Conservation (phyloP, 2,888 invertebrate genomes). For the Calliscelio sp. region DNA sequence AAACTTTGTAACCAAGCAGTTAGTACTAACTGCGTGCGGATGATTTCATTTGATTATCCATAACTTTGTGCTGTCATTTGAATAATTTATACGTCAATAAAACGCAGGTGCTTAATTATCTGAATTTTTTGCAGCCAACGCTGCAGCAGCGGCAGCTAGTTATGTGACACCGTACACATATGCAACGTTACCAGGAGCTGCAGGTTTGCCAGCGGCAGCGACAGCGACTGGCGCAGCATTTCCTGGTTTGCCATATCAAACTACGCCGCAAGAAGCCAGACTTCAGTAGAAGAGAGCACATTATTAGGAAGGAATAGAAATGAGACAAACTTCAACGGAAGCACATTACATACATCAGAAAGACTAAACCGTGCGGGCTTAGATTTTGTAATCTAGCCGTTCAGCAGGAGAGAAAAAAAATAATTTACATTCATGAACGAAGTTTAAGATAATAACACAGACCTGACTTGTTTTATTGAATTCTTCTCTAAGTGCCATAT, state of each 20-base stretch:
- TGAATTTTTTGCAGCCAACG: constrained; percentile 80
- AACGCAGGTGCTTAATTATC: constrained; percentile 44
- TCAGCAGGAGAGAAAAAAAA: constrained; percentile 17
- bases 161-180: constrained; percentile 92
- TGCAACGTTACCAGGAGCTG: constrained; percentile 89
- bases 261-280: constrained; percentile 91
- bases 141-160: constrained; percentile 88
- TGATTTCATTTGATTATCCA: not conserved
- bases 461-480: constrained; percentile 23
- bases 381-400: constrained; percentile 8
- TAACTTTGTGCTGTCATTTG: constrained; percentile 36
- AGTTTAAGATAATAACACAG: constrained; percentile 22
- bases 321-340: constrained; percentile 47
- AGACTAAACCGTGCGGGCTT: constrained; percentile 31
- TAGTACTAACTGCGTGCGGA: not conserved
- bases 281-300: constrained; percentile 88
- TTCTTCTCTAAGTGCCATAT: constrained; percentile 52
- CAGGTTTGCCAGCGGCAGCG: constrained; percentile 87
- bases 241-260: constrained; percentile 89
- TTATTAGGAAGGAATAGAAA: constrained; percentile 61
- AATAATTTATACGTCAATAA: constrained; percentile 20
- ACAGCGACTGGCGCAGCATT: constrained; percentile 87
- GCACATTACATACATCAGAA: constrained; percentile 9
- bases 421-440: constrained; percentile 32
- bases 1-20: not conserved